phyloP scores from a whole-genome alignment of 2,797 vertebrate species.

The Labeo calbasu region DNA sequence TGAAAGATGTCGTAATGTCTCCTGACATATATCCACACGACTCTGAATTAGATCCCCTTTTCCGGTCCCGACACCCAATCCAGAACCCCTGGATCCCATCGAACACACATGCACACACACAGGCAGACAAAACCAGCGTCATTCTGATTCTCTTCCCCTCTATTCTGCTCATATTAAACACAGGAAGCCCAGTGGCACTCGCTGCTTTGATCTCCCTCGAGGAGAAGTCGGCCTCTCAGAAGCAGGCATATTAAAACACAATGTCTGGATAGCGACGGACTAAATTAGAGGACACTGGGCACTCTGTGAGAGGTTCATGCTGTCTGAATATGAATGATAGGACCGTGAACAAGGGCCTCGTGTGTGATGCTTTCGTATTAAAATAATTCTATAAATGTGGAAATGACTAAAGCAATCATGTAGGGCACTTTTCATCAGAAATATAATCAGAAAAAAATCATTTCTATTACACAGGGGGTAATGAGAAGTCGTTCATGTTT shows the following conservation, averaged over 20 bases:
- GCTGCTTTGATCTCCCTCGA: constrained; percentile 76
- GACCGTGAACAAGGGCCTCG: constrained; percentile 6
- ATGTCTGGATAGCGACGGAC: constrained; percentile 62
- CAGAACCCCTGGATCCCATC: constrained; percentile 65
- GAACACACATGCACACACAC: constrained; percentile 63
- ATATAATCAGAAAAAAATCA: constrained; percentile 29
- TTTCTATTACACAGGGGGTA: constrained; percentile 34
- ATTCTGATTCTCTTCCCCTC: constrained; percentile 53
- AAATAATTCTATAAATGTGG: constrained; percentile 42
- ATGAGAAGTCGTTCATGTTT: constrained; percentile 34
- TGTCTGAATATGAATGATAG: constrained; percentile 52
- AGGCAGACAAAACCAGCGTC: constrained; percentile 56
- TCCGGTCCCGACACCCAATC: constrained; percentile 69
- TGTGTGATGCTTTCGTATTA: background rate
- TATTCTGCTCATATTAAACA: constrained; percentile 45
- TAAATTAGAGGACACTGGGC: constrained; percentile 65
- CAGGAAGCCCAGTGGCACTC: constrained; percentile 57
- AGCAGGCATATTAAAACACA: constrained; percentile 68
- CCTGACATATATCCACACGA: constrained; percentile 73
- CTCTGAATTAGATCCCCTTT: constrained; percentile 65
- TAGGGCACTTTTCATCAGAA: constrained; percentile 16
- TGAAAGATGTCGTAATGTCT: constrained; percentile 74
- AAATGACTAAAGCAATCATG: constrained; percentile 33
- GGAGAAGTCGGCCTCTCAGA: constrained; percentile 71
- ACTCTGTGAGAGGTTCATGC: constrained; percentile 40